Base-by-base conservation (phyloP, 2,113 vertebrate species). In the Tragelaphus scriptus region DNA sequence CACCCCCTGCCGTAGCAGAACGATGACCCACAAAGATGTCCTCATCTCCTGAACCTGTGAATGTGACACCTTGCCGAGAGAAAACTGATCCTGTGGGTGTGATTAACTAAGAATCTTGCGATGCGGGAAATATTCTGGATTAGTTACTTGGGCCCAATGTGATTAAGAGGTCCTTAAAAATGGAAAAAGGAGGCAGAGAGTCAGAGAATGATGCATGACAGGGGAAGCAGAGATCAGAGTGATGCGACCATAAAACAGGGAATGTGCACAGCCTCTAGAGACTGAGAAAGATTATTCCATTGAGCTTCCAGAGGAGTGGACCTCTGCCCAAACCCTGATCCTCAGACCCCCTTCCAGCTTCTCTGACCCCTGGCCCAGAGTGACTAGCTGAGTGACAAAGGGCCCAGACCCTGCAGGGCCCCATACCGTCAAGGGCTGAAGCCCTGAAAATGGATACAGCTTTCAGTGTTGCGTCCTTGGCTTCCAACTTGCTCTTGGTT, bases 1-100 rank as follows among this genome's bases (percentile, higher is more conserved):
- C 79, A 51, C 17, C 9, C 30, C 49, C 10, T 53, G 79, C 79
- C 0, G 1, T 19, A 21, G 30, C 30, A 81, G 49, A 53, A 53
- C 30, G n/a, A 13, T n/a, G 17, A 21, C 49, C 30, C 17, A 10
- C 47, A 53, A 21, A 81, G 49, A n/a, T 81, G 79, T 53, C 79
- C 14, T 81, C 5, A 53, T n/a, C 49, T 51, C 17, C 79, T 21
- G 49, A n/a, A 53, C 49, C 79, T 12, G 5, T 32, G 28, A 32
- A 4, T 0, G 49, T 53, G 47, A 10, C 28, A 51, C 5, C 49
- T 81, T n/a, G 3, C 49, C 3, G 0, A 12, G 49, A 51, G 10
- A 23, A 53, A 53, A 21, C 28, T 53, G 49, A 53, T n/a, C 49
- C 30, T 81, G 19, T 3, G 2, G 11, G 32, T n/a, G 11, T 4